A percentile compares a stretch with the other conserved stretches of the same genome.
phyloP scores from a whole-genome alignment of 2,797 vertebrate species.

The Sebastes reedi region DNA sequence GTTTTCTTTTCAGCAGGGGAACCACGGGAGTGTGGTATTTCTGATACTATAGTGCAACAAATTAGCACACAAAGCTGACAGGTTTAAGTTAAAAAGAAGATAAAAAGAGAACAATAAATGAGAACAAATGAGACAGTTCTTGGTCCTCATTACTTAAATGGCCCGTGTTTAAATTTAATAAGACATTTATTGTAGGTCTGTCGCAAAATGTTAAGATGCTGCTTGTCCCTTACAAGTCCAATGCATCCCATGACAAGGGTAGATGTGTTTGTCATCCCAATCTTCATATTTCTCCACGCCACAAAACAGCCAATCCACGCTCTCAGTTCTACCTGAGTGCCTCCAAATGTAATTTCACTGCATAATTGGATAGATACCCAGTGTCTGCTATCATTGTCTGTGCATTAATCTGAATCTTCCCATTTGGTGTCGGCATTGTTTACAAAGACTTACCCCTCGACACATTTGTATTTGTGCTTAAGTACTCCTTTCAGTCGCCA shows the following conservation, averaged over 20 bases:
- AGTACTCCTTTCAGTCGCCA: slow-evolving; percentile 46
- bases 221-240: slow-evolving; percentile 8
- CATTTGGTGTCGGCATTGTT: slow-evolving; percentile 76
- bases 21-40: neutral
- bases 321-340: slow-evolving; percentile 77
- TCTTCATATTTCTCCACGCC: slow-evolving; percentile 60
- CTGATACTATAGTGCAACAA: neutral
- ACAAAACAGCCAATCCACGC: slow-evolving; percentile 51
- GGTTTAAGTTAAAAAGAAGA: neutral
- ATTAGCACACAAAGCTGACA: neutral
- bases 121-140: neutral
- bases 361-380: slow-evolving; percentile 80
- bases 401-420: slow-evolving; percentile 74
- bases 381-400: slow-evolving; percentile 72
- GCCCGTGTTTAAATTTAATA: slow-evolving; percentile 10
- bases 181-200: neutral
- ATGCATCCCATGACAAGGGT: slow-evolving; percentile 51
- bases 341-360: slow-evolving; percentile 78
- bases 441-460: slow-evolving; percentile 67
- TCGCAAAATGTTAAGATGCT: slow-evolving; percentile 4
- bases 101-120: neutral
- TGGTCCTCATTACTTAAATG: slow-evolving; percentile 18
- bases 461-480: slow-evolving; percentile 60
- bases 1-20: neutral
- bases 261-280: slow-evolving; percentile 65